A percentile compares a stretch with the other conserved stretches of the same genome.
These are phyloP conservation scores for Eupithecia subfuscata DNA, from an alignment of 2,888 invertebrate genomes.

Conservation along the genomic window DNA sequence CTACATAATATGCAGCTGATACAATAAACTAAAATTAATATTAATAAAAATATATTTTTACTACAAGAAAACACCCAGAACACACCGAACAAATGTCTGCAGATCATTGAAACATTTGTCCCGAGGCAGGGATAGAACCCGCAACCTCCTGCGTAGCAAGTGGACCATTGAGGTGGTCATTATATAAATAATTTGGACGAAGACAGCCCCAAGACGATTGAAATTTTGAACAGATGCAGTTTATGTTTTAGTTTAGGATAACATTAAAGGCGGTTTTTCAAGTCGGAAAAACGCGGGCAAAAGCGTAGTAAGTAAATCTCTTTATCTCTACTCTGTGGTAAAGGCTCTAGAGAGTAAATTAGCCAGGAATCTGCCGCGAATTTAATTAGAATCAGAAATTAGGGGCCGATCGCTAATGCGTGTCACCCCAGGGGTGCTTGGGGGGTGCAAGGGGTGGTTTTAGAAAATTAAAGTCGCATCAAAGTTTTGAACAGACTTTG, in stretches of 20 bases:
- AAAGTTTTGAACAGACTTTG: neutral
- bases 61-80: no score
- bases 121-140: no score
- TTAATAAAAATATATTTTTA: no score
- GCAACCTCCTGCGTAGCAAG: no score
- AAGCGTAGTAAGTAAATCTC: neutral
- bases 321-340: slow-evolving; percentile 8
- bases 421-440: neutral
- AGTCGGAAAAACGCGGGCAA: neutral
- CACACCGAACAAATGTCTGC: no score
- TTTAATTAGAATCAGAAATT: slow-evolving; percentile 43
- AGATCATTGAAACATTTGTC: no score
- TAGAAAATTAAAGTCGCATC: slow-evolving; percentile 10
- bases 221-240: neutral
- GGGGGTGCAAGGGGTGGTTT: slow-evolving; percentile 8
- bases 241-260: neutral
- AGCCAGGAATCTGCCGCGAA: slow-evolving; percentile 40
- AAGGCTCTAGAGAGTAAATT: slow-evolving; percentile 34
- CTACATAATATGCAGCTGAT: neutral
- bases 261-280: neutral
- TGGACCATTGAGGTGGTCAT: neutral
- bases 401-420: slow-evolving; percentile 38
- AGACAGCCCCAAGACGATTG: neutral
- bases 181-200: neutral
- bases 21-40: no score